Evolutionary conservation across 2,888 invertebrate species (phyloP).

Genomic region (Opisthograptis luteolata): DNA sequence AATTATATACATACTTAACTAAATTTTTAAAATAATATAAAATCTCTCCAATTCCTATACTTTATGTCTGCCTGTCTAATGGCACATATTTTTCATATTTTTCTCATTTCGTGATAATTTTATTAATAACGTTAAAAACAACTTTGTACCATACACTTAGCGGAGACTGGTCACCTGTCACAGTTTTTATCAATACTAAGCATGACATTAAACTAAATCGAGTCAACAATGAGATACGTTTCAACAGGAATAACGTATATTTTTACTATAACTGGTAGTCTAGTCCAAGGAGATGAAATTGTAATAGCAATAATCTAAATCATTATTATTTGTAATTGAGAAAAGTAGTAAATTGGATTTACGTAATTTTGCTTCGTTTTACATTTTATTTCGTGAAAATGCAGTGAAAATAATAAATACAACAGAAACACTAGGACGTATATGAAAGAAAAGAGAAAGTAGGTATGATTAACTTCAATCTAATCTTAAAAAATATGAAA

Average conservation of each 20-base stretch:
- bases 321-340: too few species aligned
- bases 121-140: slow-evolving; percentile 46
- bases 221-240: too few species aligned
- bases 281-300: too few species aligned
- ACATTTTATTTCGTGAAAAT: too few species aligned
- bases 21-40: slow-evolving; percentile 28
- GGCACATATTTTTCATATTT: slow-evolving; percentile 69
- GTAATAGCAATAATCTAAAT: too few species aligned
- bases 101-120: slow-evolving; percentile 39
- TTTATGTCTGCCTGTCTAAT: slow-evolving; percentile 66
- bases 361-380: too few species aligned
- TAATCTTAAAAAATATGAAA: slow-evolving; percentile 59
- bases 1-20: slow-evolving; percentile 30
- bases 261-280: too few species aligned
- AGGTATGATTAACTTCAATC: slow-evolving; percentile 78
- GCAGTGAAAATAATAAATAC: too few species aligned
- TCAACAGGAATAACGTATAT: too few species aligned
- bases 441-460: slow-evolving; percentile 35
- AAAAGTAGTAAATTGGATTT: too few species aligned
- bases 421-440: too few species aligned
- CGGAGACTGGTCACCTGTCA: slow-evolving; percentile 23
- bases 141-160: slow-evolving; percentile 71
- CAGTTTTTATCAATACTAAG: slow-evolving; percentile 1
- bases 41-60: slow-evolving; percentile 28
- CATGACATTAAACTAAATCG: slow-evolving; percentile 24